Evolutionary conservation across 2,113 vertebrate species (phyloP).

Genomic region (Thermophis baileyi): DNA sequence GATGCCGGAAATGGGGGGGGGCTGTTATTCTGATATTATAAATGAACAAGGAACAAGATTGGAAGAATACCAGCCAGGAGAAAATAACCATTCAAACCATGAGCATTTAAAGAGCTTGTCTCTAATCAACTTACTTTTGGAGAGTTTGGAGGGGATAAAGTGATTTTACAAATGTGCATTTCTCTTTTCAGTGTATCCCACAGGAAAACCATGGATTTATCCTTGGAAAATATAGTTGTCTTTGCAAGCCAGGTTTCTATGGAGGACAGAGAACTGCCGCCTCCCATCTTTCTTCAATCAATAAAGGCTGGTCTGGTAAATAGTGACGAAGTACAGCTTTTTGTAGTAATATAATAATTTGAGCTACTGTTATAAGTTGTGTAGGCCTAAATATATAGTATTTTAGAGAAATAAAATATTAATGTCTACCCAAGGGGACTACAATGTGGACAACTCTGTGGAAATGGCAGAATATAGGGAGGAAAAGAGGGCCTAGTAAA

Average conservation of each 20-base stretch:
- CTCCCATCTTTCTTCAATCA: background rate
- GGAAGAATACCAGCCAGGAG: background rate
- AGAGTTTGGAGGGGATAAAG: background rate
- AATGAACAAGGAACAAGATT: background rate
- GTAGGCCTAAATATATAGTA: background rate
- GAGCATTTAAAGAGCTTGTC: background rate
- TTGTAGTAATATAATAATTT: background rate
- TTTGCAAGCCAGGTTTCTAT: conserved; percentile 87
- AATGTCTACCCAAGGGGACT: background rate
- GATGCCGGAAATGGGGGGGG: background rate
- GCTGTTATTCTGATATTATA: background rate
- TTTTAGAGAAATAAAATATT: background rate
- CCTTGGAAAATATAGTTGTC: conserved; percentile 87
- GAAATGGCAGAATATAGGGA: background rate
- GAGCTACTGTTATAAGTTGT: background rate
- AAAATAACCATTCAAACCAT: background rate
- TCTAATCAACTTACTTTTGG: background rate
- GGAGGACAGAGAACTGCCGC: conserved; percentile 36
- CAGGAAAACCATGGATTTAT: conserved; percentile 79
- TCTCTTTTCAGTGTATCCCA: conserved; percentile 77
- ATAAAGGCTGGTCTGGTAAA: conserved; percentile 51
- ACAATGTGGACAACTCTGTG: background rate
- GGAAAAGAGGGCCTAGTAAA: background rate
- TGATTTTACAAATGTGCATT: background rate
- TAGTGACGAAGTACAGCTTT: background rate